Conservation (phyloP, 2,797 vertebrate genomes). For the Tenualosa ilisha region DNA sequence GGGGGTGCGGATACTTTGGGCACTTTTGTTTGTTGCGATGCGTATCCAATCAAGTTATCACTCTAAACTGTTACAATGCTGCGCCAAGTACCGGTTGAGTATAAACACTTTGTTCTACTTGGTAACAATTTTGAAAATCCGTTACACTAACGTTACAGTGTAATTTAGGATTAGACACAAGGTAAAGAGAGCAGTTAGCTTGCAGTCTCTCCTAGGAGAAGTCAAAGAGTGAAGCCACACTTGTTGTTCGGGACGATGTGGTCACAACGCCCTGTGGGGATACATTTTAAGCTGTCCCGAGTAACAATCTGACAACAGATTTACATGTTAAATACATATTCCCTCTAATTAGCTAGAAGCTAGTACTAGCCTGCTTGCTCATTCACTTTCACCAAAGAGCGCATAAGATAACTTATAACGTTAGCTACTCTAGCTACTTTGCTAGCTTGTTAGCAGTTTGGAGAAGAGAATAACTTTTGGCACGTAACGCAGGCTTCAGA, state of each 20-base stretch:
- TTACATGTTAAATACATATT: background rate
- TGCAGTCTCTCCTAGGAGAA: background rate
- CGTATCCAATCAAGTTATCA: background rate
- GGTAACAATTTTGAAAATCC: background rate
- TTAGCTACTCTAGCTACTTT: constrained; percentile 48
- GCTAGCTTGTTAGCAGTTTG: constrained; percentile 62
- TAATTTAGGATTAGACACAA: background rate
- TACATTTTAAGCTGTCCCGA: background rate
- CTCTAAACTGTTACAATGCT: background rate
- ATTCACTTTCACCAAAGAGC: background rate
- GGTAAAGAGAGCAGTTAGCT: background rate
- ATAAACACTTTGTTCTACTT: background rate
- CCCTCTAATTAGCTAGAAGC: background rate
- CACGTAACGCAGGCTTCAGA: background rate
- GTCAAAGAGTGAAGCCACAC: background rate
- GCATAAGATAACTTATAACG: background rate
- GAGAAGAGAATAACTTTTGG: constrained; percentile 14
- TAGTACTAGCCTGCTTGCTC: constrained; percentile 3
- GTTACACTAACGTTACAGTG: background rate
- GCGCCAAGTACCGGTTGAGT: background rate
- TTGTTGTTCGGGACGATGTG: background rate
- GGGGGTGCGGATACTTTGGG: background rate
- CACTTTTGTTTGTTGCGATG: background rate
- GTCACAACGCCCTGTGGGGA: background rate
- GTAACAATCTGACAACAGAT: background rate